Evolutionary conservation across 2,113 vertebrate genomes (phyloP), one percentile per base, ranked within the genome.

Genomic region (Taxidea taxus): DNA sequence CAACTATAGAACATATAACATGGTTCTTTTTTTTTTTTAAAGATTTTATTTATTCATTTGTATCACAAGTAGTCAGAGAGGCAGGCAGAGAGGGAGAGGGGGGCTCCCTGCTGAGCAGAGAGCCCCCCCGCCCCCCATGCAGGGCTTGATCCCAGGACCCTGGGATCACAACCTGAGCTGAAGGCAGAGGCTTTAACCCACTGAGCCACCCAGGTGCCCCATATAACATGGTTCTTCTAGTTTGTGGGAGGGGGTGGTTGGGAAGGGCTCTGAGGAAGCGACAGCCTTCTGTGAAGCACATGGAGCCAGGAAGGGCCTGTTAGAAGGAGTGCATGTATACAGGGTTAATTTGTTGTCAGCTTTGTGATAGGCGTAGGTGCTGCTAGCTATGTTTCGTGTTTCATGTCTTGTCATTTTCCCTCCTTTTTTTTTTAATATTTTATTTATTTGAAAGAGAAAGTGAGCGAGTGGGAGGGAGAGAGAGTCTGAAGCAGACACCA

Each of bases 191-290:
- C 51, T 54, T 54, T 54, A 54, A 18, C 51, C 51, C 51, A 54
- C 51, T 54, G 51, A 54, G 51, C 51, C 51, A 54, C 51, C 51
- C 51, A 54, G 51, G 51, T 1, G 0, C 51, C 51, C 51, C 25
- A 16, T 25, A 4, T 56, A 20, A 34, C 11, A 0, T 25, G 31
- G 29, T 21, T 66, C 27, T 72, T 31, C 74, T 82, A 58, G 47
- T 77, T 68, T 77, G 60, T 68, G 54, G 62, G 29, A 90, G 39
- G 25, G 1, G 21, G 27, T 29, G 44, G 21, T 58, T n/a, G 62
- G 42, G 68, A 64, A 56, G 34, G 23, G 42, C 77, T 94, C 44
- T 39, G 75, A 82, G 56, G 96, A 82, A 70, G 64, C 51, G 54
- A 21, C 66, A 37, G 75, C 42, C 68, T 84, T 87, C 87, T 85